Evolutionary conservation across 2,797 vertebrate species (phyloP).

Genomic region (Hippocampus kuda): DNA sequence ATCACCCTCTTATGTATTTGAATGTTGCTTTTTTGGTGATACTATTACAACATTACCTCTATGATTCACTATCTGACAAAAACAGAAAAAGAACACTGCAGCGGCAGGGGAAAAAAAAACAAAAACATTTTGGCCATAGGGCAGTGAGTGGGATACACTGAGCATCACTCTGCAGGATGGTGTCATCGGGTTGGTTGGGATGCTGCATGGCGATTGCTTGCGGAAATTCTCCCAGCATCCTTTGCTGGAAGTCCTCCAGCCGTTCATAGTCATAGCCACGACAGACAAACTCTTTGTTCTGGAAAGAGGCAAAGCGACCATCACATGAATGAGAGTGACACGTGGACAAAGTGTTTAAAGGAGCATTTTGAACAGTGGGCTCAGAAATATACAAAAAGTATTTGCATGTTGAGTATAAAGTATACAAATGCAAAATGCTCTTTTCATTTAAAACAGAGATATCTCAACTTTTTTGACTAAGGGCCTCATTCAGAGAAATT

Average conservation of each 20-base stretch:
- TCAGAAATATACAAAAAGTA: too few species aligned
- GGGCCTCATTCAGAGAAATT: too few species aligned
- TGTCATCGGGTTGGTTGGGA: conserved; percentile 94
- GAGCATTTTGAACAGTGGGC: background rate
- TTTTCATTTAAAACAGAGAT: too few species aligned
- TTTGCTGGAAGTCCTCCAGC: conserved; percentile 95
- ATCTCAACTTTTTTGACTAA: too few species aligned
- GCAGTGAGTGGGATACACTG: conserved; percentile 86
- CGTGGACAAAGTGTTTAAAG: background rate
- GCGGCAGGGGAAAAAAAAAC: background rate
- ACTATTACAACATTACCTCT: background rate
- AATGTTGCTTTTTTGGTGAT: background rate
- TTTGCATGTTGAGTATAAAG: background rate
- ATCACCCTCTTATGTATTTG: background rate
- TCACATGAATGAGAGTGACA: background rate
- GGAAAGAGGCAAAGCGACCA: conserved; percentile 25
- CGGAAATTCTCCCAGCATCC: conserved; percentile 97
- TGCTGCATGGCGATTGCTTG: conserved; percentile 99
- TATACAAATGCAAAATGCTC: background rate
- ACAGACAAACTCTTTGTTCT: conserved; percentile 99
- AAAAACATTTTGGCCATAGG: background rate
- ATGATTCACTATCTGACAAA: background rate
- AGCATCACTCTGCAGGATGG: conserved; percentile 89
- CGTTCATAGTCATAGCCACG: conserved; percentile 96
- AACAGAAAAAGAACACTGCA: background rate